Percentiles rank a stretch among this genome's conserved stretches.
Evolutionary conservation across 2,113 vertebrate species (phyloP).

Genomic region (Sakesphorus luctuosus): DNA sequence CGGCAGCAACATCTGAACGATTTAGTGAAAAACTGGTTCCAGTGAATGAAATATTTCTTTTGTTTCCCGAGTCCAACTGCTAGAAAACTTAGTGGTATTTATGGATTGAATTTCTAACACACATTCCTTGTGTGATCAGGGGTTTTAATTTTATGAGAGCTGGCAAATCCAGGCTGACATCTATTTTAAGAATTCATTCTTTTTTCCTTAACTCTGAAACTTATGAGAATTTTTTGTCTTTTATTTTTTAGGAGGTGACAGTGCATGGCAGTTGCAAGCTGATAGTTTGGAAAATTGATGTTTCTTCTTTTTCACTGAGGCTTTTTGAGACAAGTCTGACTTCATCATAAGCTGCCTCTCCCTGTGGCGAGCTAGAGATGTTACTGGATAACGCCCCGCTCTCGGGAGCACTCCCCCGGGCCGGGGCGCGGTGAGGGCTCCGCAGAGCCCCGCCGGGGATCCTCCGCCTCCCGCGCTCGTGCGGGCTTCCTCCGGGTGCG

Average conservation of each 20-base stretch:
- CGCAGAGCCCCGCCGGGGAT: background rate
- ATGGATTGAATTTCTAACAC: background rate
- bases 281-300: background rate
- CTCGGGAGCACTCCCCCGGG: fast-evolving
- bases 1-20: background rate
- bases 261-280: background rate
- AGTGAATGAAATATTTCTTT: conserved; percentile 9
- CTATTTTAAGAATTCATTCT: background rate
- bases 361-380: background rate
- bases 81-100: conserved; percentile 18
- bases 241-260: background rate
- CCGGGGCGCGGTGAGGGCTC: background rate
- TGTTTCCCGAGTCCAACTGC: conserved; percentile 12
- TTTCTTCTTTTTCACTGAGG: background rate
- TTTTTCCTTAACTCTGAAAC: background rate
- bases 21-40: conserved; percentile 15
- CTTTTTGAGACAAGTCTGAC: background rate
- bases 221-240: background rate
- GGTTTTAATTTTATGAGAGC: background rate
- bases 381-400: no score
- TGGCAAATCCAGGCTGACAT: background rate
- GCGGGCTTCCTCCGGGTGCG: background rate
- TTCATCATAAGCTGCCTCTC: background rate
- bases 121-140: background rate
- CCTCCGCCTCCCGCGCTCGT: background rate